Evolutionary conservation across 2,888 invertebrate genomes (phyloP), one percentile per base, ranked within the genome.

Genomic region (Pterostichus madidus): DNA sequence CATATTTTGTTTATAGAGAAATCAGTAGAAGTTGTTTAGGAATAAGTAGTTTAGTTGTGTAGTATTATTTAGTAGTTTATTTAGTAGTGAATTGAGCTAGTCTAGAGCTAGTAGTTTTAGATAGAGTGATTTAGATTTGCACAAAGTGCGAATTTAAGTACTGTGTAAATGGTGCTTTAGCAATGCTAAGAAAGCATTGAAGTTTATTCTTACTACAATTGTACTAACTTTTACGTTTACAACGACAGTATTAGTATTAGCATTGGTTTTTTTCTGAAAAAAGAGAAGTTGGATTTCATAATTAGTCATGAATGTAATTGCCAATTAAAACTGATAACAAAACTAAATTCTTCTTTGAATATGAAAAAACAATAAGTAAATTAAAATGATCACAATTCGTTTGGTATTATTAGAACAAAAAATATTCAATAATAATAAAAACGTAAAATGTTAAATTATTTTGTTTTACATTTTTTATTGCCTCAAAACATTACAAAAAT

Each of bases 121-220:
- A 71, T 2, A 64, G 64, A 39, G 68, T 71, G 68, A 71, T 71
- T 71, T 71, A 71, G 44, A 10, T 17, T 71, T 71, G 68, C 68
- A 71, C 68, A 11, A 5, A 17, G 68, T 71, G 46, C 68, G n/a
- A 44, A 15, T 39, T 68, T 71, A 71, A 17, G 17, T 39, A 44
- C 4, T 32, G 68, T 71, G 68, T 39, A 56, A 56, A 56, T 17
- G 11, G 68, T 71, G 68, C 68, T 71, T 71, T 46, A 71, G 68
- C 17, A 64, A 64, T 35, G 64, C 64, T 64, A 35, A n/a, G 7
- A n/a, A 64, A 35, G 64, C 64, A 64, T 64, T 64, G 35, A 64
- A 35, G 35, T 64, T 64, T 64, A 64, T 1, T 64, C 64, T 64
- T 59, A 31, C 31, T 64, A 49, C 49, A 49, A 11, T 56, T 56